A percentile compares a stretch with the other conserved stretches of the same genome.
phyloP scores from a whole-genome alignment of 1,140 invertebrate species.

The Drosophila lowei region DNA sequence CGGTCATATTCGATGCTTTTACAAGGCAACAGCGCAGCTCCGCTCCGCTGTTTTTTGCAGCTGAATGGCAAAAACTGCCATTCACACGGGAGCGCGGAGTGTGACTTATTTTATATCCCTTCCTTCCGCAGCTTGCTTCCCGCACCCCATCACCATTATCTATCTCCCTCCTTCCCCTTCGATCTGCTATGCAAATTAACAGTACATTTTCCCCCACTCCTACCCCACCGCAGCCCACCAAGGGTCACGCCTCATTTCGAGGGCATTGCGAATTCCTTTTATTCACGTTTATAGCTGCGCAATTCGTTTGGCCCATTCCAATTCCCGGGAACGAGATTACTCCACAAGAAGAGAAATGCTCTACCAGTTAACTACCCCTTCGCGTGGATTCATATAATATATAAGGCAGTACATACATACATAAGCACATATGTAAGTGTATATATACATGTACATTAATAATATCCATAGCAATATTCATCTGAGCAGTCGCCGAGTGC shows the following conservation, averaged over 20 bases:
- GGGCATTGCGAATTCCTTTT: conserved; percentile 68
- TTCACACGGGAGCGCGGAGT: no score
- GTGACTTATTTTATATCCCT: background rate
- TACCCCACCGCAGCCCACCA: conserved; percentile 1
- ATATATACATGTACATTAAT: conserved; percentile 12
- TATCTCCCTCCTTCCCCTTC: background rate
- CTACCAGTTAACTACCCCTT: conserved; percentile 1
- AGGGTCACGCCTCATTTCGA: conserved; percentile 39
- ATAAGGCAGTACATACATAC: no score
- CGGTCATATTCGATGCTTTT: background rate
- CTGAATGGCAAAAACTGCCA: no score
- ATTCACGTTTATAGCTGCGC: conserved; percentile 65
- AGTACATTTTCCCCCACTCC: background rate
- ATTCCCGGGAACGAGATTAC: no score
- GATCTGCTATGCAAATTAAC: conserved; percentile 13
- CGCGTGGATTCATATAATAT: conserved; percentile 1
- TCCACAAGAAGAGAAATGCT: no score
- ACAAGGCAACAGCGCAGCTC: no score
- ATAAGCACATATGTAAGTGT: background rate
- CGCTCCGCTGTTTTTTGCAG: no score
- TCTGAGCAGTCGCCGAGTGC: conserved; percentile 11
- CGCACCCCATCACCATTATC: background rate
- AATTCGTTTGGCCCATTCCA: conserved; percentile 64
- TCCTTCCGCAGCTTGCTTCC: background rate
- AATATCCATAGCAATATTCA: conserved; percentile 31